Percentiles rank a stretch among this genome's conserved stretches.
Evolutionary conservation across 92 coral and sea anemone genomes (phyloP).

Genomic region (Epizoanthus fatuus): DNA sequence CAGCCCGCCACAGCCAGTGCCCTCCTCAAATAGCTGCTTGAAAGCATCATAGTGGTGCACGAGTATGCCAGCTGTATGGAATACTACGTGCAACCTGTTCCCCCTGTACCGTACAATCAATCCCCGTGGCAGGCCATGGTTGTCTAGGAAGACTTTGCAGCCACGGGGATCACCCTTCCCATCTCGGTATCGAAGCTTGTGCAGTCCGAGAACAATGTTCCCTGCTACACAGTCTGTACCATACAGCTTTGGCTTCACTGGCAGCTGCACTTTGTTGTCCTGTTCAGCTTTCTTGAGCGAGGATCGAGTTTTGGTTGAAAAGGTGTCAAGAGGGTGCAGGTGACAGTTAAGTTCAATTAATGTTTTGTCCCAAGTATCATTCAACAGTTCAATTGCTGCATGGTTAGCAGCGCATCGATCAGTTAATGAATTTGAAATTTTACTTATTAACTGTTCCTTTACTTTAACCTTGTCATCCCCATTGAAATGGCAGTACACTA

Average conservation of each 20-base stretch:
- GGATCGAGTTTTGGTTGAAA: constrained; percentile 1
- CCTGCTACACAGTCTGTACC: not conserved
- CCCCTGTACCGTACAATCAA: no score
- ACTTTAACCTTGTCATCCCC: constrained; percentile 3
- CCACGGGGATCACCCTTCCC: not conserved
- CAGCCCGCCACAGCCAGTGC: no score
- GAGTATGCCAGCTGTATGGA: no score
- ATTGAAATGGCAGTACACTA: constrained; percentile 14
- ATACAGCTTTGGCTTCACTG: not conserved
- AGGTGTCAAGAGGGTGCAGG: not conserved
- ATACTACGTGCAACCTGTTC: no score
- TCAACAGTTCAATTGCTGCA: not conserved
- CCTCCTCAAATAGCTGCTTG: no score
- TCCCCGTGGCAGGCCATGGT: no score
- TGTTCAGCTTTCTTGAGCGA: not conserved
- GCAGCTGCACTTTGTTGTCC: not conserved
- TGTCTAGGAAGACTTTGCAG: no score
- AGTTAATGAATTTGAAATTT: not conserved
- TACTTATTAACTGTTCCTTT: constrained; percentile 1
- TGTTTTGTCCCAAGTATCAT: not conserved
- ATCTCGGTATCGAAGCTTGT: no score
- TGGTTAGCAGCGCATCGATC: not conserved
- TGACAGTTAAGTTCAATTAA: constrained; percentile 5
- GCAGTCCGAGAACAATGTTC: no score
- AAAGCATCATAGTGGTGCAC: no score